Conservation (phyloP, 2,113 vertebrate genomes). For the Sigmodon hispidus region DNA sequence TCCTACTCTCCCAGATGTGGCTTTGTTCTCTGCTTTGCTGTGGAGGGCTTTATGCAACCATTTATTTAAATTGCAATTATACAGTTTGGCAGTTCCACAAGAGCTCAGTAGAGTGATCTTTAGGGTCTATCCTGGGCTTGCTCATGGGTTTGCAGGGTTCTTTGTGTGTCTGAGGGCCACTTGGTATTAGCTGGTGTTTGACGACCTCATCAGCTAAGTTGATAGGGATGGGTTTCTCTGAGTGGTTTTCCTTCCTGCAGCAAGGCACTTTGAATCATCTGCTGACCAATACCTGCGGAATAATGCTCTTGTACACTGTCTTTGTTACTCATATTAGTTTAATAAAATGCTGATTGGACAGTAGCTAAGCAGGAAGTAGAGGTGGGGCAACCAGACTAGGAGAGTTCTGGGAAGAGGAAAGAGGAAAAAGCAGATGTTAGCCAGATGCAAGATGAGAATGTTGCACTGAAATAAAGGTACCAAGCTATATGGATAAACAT, state of each 20-base stretch:
- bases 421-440: too few species aligned
- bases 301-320: too few species aligned
- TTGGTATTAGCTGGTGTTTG: not conserved
- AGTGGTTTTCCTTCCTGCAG: not conserved
- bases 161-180: not conserved
- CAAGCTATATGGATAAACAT: too few species aligned
- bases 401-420: too few species aligned
- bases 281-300: too few species aligned
- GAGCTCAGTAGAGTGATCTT: constrained; percentile 14
- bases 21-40: not conserved
- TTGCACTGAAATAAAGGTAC: too few species aligned
- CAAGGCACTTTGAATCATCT: not conserved
- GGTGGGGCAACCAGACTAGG: too few species aligned
- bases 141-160: not conserved
- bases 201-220: not conserved
- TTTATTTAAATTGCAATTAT: not conserved
- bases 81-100: not conserved
- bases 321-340: too few species aligned
- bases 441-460: too few species aligned
- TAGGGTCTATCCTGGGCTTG: not conserved
- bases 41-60: not conserved
- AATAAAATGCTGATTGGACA: too few species aligned
- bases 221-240: not conserved
- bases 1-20: not conserved
- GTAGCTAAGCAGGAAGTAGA: too few species aligned